phyloP scores from a whole-genome alignment of 35 echinoderm and acorn worm species.

The Lytechinus variegatus region DNA sequence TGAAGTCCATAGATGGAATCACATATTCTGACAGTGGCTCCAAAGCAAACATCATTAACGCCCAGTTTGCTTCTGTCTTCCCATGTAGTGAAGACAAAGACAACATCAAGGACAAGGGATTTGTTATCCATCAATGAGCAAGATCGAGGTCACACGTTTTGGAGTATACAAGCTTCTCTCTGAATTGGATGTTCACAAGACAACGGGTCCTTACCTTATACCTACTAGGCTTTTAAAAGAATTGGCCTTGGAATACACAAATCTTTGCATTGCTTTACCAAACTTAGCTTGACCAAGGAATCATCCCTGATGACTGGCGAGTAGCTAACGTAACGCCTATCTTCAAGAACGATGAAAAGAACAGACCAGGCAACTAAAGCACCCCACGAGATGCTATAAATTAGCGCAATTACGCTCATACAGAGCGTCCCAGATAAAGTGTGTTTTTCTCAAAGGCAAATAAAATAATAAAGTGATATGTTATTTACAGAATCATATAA shows the following conservation, averaged over 20 bases:
- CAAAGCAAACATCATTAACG: conserved; percentile 40
- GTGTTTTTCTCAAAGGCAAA: too few relatives aligned
- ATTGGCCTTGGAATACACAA: conserved; percentile 24
- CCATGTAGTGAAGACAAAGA: neutral
- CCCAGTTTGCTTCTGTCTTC: conserved; percentile 54
- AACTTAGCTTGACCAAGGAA: neutral
- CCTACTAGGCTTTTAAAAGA: conserved; percentile 31
- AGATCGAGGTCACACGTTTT: neutral
- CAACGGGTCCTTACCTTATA: neutral
- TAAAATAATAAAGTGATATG: too few relatives aligned
- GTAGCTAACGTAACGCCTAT: neutral
- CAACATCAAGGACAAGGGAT: neutral
- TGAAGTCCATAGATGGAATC: neutral
- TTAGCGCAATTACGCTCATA: too few relatives aligned
- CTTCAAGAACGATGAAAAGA: conserved; percentile 26
- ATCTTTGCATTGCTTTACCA: conserved; percentile 50
- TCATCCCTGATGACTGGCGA: conserved; percentile 37
- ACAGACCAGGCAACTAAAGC: conserved; percentile 16
- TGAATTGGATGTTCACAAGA: conserved; percentile 13
- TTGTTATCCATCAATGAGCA: neutral
- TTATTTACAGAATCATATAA: too few relatives aligned
- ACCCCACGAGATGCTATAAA: too few relatives aligned
- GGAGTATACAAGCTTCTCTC: conserved; percentile 26
- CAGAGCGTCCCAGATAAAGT: too few relatives aligned
- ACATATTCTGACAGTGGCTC: neutral